Evolutionary conservation across 2,888 invertebrate genomes (phyloP).

Genomic region (Azorinus chamasolen): DNA sequence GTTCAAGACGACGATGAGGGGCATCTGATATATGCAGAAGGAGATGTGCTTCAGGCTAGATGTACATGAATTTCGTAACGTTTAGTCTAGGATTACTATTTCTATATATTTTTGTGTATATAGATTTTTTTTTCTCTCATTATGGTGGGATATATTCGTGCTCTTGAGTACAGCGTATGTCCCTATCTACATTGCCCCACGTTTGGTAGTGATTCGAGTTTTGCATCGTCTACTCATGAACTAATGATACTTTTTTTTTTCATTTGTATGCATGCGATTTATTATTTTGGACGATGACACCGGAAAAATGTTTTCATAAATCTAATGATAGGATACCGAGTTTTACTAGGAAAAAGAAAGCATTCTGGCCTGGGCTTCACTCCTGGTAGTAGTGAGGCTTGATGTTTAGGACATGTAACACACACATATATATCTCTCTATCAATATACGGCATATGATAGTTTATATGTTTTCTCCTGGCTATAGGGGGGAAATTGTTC

Average conservation of each 20-base stretch:
- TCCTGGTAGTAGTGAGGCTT: no score
- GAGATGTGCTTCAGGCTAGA: conserved; percentile 99
- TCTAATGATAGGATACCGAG: no score
- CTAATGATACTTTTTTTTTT: conserved; percentile 5
- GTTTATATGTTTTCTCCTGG: no score
- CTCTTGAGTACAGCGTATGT: neutral
- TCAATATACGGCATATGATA: no score
- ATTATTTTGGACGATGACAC: no score
- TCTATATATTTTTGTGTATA: conserved; percentile 8
- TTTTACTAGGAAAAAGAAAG: no score
- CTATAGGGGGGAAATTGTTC: no score
- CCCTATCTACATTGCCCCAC: neutral
- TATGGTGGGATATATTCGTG: neutral
- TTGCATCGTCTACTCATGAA: conserved; percentile 7
- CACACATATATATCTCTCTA: no score
- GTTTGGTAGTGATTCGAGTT: neutral
- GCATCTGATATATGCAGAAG: conserved; percentile 99
- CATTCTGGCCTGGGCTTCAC: no score
- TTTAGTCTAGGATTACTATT: conserved; percentile 74
- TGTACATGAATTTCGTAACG: conserved; percentile 88
- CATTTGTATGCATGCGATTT: conserved; percentile 5
- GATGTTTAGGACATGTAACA: no score
- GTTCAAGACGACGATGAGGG: conserved; percentile 99
- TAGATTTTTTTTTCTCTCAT: neutral
- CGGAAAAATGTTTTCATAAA: no score